Base-by-base conservation (phyloP, 2,113 vertebrate genomes). In the Sterrhoptilus dennistouni region DNA sequence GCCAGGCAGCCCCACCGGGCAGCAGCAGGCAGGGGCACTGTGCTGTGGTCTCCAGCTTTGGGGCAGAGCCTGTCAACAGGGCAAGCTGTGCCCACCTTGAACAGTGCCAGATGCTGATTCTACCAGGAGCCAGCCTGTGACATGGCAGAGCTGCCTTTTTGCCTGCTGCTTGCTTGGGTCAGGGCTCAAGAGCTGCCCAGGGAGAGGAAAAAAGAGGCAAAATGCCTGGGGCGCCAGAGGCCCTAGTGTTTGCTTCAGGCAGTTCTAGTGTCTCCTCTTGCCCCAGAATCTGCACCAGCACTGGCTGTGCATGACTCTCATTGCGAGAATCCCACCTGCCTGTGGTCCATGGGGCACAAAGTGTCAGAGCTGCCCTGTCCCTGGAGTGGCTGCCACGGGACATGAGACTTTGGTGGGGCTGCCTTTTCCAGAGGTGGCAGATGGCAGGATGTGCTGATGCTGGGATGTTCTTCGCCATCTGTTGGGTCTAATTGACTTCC, bases 401-500 rank as follows among this genome's bases (percentile, higher is more conserved):
- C 5, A 3, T 1, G 16, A 53, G 65, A 22, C 56, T 64, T 74
- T 71, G 92, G 57, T 47, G 38, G 87, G 79, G 81, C 25, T 6
- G 4, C 47, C 74, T 22, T 16, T 6, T 54, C 12, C 45, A 40
- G 40, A 8, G 8, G 65, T 94, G 95, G 96, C 98, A 98, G 98
- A 98, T 98, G 98, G 98, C 83, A 45, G 78, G 94, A 96, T 92
- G 78, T 92, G 90, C 96, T 96, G 96, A 96, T 97, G 97, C 92
- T 8, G 90, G 96, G 90, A 95, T 95, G 95, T 96, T 97, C 95
- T 83, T 65, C 31, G 22, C 97, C 98, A 98, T 98, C 98, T 98
- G 98, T 81, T 98, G 93, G 91, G 68, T 97, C 94, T 98, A 98
- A 98, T 96, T 98, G 98, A 98, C 97, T 98, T 98, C 95, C 96